Base-by-base conservation (phyloP, 2,888 invertebrate genomes). In the Geophilus truncorum region DNA sequence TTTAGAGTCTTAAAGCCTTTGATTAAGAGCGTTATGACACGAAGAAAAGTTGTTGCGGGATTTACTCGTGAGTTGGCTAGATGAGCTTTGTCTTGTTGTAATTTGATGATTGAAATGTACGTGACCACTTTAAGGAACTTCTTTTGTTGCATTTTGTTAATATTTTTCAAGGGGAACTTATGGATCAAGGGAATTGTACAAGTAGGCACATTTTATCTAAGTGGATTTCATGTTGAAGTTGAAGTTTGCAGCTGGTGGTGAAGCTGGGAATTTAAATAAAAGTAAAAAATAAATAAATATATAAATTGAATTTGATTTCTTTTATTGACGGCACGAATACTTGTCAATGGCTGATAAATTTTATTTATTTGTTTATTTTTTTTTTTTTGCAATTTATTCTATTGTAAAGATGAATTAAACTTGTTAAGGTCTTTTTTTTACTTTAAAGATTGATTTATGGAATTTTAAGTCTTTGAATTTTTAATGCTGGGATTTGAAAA, bases 21-120 rank as follows among this genome's bases (percentile, higher is more conserved):
- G 28, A 70, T 70, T 70, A 7, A 23, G 70, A 23, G 9, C 15
- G 25, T 25, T 28, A 23, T 23, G 28, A 70, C 25, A 70, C n/a
- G 25, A 28, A n/a, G 70, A 70, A 70, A 70, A 28, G 18, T 51
- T 51, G 51, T 51, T 18, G 51, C n/a, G n/a, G 51, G 51, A 51
- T 51, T 51, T 51, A 51, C 51, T 51, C 51, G 21, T 9, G n/a
- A n/a, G 32, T 51, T 51, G n/a, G 70, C 70, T 70, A 28, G 70
- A 70, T 51, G 51, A 51, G 51, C 51, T 51, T 51, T 51, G 70
- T 28, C 28, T 70, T 25, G n/a, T n/a, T n/a, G 25, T 23, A 70
- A 70, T 70, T 28, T 70, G 70, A 70, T 70, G 70, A 70, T 70
- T 70, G 70, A 70, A 70, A 70, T 23, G 70, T 70, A 70, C 70